Evolutionary conservation across 2,888 invertebrate species (phyloP).

Genomic region (Tillus elongatus): DNA sequence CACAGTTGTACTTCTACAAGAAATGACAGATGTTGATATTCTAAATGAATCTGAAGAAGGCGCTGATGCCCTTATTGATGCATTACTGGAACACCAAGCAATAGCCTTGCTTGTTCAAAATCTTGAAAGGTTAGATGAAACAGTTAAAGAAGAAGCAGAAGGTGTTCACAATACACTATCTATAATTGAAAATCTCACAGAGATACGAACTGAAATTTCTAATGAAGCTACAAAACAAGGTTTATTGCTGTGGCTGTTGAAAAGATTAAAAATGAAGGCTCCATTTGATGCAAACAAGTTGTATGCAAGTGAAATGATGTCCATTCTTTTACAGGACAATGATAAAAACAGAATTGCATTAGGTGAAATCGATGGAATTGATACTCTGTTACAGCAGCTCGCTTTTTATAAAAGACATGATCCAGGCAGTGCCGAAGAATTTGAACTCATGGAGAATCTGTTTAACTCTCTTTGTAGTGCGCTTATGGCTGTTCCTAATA

Average conservation of each 20-base stretch:
- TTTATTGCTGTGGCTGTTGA: slow-evolving; percentile 83
- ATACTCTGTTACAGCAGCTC: slow-evolving; percentile 87
- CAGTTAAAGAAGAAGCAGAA: slow-evolving; percentile 86
- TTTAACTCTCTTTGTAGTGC: slow-evolving; percentile 94
- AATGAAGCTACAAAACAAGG: slow-evolving; percentile 84
- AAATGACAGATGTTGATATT: slow-evolving; percentile 93
- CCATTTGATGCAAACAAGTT: slow-evolving; percentile 93
- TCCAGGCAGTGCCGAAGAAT: slow-evolving; percentile 83
- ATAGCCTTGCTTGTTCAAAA: slow-evolving; percentile 87
- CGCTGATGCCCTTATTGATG: slow-evolving; percentile 77
- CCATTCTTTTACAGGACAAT: slow-evolving; percentile 87
- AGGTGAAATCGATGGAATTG: slow-evolving; percentile 93
- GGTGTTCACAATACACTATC: slow-evolving; percentile 88
- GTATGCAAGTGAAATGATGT: slow-evolving; percentile 91
- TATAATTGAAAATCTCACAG: slow-evolving; percentile 90
- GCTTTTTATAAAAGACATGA: slow-evolving; percentile 93
- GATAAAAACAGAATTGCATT: slow-evolving; percentile 70
- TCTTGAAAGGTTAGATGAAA: slow-evolving; percentile 86
- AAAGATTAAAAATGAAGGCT: slow-evolving; percentile 75
- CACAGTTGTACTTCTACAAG: slow-evolving; percentile 56
- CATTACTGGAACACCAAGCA: slow-evolving; percentile 75
- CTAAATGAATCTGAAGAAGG: slow-evolving; percentile 90
- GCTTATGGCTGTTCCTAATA: slow-evolving; percentile 77
- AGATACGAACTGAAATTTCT: slow-evolving; percentile 78
- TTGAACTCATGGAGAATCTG: slow-evolving; percentile 98